Evolutionary conservation across 2,888 invertebrate genomes (phyloP).

Genomic region (Mycalesis mineus): DNA sequence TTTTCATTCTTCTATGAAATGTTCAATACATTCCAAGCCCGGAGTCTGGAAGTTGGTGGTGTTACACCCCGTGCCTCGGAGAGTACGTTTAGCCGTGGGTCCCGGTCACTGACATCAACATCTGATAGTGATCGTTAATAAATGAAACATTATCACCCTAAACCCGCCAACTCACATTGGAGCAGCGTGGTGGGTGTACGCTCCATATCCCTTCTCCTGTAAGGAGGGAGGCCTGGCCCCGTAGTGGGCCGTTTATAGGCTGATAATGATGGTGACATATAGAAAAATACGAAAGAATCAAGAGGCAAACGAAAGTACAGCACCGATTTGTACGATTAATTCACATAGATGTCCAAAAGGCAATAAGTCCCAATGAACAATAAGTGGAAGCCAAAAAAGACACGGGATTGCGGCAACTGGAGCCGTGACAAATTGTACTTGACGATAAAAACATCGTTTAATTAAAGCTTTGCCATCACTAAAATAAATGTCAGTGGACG

Average conservation of each 20-base stretch:
- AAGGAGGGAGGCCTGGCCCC: no score
- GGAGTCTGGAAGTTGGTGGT: neutral
- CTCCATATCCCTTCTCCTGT: no score
- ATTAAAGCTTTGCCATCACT: conserved; percentile 12
- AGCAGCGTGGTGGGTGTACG: no score
- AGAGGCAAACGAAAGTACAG: neutral
- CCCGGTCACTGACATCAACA: no score
- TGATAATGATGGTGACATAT: neutral
- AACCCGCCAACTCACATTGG: no score
- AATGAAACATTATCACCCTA: no score
- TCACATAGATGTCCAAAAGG: conserved; percentile 8
- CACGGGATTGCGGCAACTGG: conserved; percentile 16
- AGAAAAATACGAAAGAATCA: neutral
- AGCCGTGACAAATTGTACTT: conserved; percentile 17
- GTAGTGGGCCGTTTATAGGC: neutral
- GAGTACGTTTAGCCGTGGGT: no score
- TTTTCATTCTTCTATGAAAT: no score
- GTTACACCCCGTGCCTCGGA: no score
- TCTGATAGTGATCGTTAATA: no score
- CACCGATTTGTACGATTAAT: conserved; percentile 7
- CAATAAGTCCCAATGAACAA: conserved; percentile 14
- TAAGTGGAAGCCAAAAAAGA: conserved; percentile 17
- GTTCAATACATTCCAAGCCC: no score
- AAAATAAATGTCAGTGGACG: conserved; percentile 3
- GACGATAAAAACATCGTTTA: conserved; percentile 17